Evolutionary conservation across 2,888 invertebrate species (phyloP), one percentile per base, ranked within the genome.

Genomic region (Coleophora deauratella): DNA sequence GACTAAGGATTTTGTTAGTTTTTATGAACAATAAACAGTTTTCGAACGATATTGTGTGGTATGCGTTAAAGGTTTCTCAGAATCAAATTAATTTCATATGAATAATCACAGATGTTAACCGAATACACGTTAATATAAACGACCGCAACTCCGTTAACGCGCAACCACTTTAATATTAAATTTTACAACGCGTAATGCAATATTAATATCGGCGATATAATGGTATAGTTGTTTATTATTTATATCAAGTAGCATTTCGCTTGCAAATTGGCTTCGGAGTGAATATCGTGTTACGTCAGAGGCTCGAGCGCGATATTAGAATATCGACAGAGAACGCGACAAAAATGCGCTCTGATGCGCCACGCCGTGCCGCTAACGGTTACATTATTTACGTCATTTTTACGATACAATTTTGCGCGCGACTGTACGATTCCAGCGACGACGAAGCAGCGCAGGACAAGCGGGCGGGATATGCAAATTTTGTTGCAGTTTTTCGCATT

Each of bases 241-340:
- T 49, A 47, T 48, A 58, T 52, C 52, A 51, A 50, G 47, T 46
- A 51, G 59, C 57, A 71, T 71, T 72, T 67, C 59, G 61, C 72
- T 72, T 71, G 71, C 71, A 73, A 74, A 72, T 72, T 68, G 70
- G 53, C 59, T 64, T 62, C 61, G 62, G 59, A 63, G 50, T 54
- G 65, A 57, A 62, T 67, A 66, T 67, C 64, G 57, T 51, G 64
- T 62, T 55, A 58, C 56, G 53, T 38, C 37, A 48, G 54, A 51
- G 50, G 57, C 54, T 42, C 33, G 38, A 32, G 46, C 41, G 47
- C 46, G 47, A 52, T 51, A 63, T 71, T 72, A 67, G 62, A 70
- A 72, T 71, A 71, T 71, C 71, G 65, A 72, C 67, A 59, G 57
- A 52, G 51, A 50, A 45, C 53, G 49, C 39, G 46, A 45, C 46